Conservation (phyloP, 2,888 invertebrate genomes). For the Chrysomela aeneicollis region DNA sequence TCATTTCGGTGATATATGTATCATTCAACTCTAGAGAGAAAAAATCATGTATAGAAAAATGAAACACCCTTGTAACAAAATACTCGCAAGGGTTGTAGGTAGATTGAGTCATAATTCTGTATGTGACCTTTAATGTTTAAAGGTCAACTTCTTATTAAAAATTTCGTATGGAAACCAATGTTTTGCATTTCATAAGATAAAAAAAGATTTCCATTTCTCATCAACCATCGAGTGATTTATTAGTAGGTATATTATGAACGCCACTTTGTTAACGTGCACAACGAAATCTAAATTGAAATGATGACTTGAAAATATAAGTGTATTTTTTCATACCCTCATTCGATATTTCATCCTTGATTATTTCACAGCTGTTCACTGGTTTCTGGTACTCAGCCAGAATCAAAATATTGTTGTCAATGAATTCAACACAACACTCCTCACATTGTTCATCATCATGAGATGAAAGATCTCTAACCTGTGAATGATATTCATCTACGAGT, state of each 20-base stretch:
- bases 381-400: not conserved
- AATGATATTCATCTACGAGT: no score
- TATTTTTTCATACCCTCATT: not conserved
- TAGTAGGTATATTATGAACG: no score
- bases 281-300: no score
- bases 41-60: not conserved
- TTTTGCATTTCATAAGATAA: not conserved
- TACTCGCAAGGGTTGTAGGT: not conserved
- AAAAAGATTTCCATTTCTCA: no score
- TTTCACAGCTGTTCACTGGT: not conserved
- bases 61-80: not conserved
- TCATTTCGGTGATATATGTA: no score
- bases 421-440: no score
- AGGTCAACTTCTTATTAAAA: constrained; percentile 48
- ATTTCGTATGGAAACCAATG: not conserved
- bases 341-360: not conserved
- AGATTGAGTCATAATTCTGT: constrained; percentile 41
- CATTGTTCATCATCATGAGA: no score
- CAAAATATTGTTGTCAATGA: no score
- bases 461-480: no score
- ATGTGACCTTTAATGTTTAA: constrained; percentile 48
- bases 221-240: no score
- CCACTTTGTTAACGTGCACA: no score
- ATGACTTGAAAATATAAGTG: no score
- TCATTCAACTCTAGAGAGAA: not conserved